These are phyloP conservation scores for Drosophila antonietae DNA, from an alignment of 2,888 invertebrate genomes.

Conservation along the genomic window DNA sequence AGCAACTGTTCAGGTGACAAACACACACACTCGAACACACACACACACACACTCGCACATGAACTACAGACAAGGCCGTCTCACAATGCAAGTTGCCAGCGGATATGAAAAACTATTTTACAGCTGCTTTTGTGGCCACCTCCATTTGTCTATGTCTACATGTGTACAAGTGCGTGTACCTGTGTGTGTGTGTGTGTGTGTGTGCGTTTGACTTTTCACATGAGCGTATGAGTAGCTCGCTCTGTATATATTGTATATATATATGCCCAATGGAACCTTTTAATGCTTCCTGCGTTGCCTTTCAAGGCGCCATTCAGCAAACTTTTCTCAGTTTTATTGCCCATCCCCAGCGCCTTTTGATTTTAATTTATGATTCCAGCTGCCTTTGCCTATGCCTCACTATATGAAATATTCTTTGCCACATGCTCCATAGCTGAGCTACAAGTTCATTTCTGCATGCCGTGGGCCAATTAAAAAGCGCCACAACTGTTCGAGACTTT, in stretches of 20 bases:
- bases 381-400: constrained; percentile 8
- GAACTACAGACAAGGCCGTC: constrained; percentile 24
- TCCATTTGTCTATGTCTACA: constrained; percentile 23
- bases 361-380: constrained; percentile 64
- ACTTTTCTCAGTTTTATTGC: constrained; percentile 41
- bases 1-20: constrained; percentile 62
- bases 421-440: constrained; percentile 8
- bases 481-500: not conserved
- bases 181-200: not conserved
- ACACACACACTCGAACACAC: constrained; percentile 10
- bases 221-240: constrained; percentile 4
- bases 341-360: constrained; percentile 28
- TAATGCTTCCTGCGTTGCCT: constrained; percentile 21
- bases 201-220: constrained; percentile 17
- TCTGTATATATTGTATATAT: not conserved
- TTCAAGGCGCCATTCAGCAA: constrained; percentile 22
- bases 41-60: constrained; percentile 23
- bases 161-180: not conserved
- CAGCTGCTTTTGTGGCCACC: constrained; percentile 69
- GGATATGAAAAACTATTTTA: constrained; percentile 80
- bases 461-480: constrained; percentile 30
- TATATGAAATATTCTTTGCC: constrained; percentile 10
- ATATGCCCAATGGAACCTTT: constrained; percentile 19
- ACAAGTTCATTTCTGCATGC: constrained; percentile 16
- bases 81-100: constrained; percentile 71